phyloP scores from a whole-genome alignment of 1,140 invertebrate genomes.

The Drosophila miranda region DNA sequence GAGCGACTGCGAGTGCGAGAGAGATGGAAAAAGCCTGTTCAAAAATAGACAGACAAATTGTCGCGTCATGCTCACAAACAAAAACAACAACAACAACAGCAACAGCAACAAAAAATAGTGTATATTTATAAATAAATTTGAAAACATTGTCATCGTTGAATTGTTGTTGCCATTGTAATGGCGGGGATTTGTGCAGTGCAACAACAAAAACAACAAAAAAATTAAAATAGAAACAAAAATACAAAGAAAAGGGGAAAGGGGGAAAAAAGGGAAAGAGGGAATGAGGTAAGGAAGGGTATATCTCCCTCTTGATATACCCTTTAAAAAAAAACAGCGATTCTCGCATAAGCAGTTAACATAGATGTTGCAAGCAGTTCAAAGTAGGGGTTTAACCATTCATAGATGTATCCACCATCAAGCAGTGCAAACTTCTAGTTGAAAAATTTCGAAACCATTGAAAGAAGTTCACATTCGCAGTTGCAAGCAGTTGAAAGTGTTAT shows the following conservation, averaged over 20 bases:
- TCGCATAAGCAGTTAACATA: too few species aligned
- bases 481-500: too few species aligned
- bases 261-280: too few species aligned
- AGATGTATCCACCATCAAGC: too few species aligned
- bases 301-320: too few species aligned
- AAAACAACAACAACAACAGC: constrained; percentile 39
- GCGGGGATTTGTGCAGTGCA: constrained; percentile 41
- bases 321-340: too few species aligned
- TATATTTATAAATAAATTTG: constrained; percentile 44
- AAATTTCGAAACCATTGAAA: too few species aligned
- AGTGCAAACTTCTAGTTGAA: too few species aligned
- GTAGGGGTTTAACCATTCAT: too few species aligned
- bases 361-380: too few species aligned
- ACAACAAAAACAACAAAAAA: background rate
- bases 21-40: constrained; percentile 13
- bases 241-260: background rate
- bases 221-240: constrained; percentile 13
- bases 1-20: background rate
- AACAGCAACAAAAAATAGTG: constrained; percentile 22
- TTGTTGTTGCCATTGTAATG: constrained; percentile 26
- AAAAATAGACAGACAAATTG: constrained; percentile 78
- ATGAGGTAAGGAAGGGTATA: too few species aligned
- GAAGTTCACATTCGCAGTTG: too few species aligned
- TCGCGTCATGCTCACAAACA: constrained; percentile 68
- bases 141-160: constrained; percentile 41